Evolutionary conservation across 2,888 invertebrate species (phyloP).

Genomic region (Toxonevra muliebris): DNA sequence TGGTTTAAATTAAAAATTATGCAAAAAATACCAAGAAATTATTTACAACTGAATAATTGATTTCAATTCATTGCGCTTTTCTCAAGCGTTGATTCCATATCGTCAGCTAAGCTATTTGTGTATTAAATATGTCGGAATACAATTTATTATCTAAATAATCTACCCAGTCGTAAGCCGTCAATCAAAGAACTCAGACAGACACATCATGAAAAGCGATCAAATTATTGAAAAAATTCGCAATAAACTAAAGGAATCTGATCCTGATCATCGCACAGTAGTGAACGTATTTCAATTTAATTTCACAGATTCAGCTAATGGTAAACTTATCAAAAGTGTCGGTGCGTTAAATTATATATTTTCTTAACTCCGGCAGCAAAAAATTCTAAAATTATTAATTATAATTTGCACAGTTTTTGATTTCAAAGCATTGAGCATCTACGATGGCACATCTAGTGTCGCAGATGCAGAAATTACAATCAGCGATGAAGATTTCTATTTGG

Average conservation of each 20-base stretch:
- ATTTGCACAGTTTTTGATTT: constrained; percentile 59
- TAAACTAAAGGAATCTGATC: constrained; percentile 58
- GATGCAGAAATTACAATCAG: constrained; percentile 57
- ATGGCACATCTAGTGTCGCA: constrained; percentile 49
- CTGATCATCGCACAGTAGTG: constrained; percentile 55
- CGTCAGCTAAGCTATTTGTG: neutral
- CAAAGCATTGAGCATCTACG: constrained; percentile 62
- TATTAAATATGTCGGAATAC: neutral
- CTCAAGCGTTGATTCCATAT: neutral
- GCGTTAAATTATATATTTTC: constrained; percentile 17
- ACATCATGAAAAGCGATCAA: constrained; percentile 58
- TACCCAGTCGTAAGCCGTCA: neutral
- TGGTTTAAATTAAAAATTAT: constrained; percentile 61
- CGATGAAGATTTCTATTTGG: constrained; percentile 60
- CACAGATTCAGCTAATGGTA: constrained; percentile 56
- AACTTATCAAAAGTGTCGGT: constrained; percentile 60
- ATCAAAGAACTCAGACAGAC: neutral
- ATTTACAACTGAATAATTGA: constrained; percentile 2
- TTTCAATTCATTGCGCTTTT: neutral
- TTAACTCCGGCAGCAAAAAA: neutral
- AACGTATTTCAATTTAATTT: constrained; percentile 61
- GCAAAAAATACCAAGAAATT: constrained; percentile 45
- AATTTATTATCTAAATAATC: neutral
- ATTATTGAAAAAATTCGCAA: constrained; percentile 62
- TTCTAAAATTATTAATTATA: constrained; percentile 36